phyloP scores from a whole-genome alignment of 2,113 vertebrate genomes.

The Gracilinanus agilis region DNA sequence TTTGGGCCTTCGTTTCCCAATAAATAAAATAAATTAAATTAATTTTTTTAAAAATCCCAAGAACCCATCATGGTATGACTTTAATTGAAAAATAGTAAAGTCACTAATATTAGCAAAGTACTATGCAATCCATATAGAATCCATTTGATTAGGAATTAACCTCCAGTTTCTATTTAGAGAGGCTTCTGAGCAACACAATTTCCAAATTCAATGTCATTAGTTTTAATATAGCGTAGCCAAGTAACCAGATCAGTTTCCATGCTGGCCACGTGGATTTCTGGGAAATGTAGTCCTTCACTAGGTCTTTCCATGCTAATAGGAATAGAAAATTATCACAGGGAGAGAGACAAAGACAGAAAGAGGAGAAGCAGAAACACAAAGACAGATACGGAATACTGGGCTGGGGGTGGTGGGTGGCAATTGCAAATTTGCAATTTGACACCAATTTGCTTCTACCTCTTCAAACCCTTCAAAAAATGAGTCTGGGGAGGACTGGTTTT shows the following conservation, averaged over 20 bases:
- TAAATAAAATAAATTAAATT: slow-evolving; percentile 5
- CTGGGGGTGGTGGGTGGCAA: neutral
- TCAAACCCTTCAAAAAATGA: neutral
- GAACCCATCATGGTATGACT: neutral
- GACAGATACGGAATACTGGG: neutral
- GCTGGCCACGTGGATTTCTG: neutral
- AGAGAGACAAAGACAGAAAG: neutral
- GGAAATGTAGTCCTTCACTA: neutral
- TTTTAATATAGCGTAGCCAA: neutral
- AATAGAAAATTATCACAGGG: neutral
- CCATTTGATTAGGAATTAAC: neutral
- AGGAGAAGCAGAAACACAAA: too few species aligned
- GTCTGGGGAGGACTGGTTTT: neutral
- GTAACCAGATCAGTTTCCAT: neutral
- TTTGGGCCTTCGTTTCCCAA: slow-evolving; percentile 7
- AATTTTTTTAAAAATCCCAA: too few species aligned
- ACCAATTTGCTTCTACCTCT: neutral
- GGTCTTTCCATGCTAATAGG: neutral
- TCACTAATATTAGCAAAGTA: neutral
- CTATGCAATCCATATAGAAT: neutral
- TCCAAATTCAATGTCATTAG: neutral
- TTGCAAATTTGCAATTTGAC: neutral
- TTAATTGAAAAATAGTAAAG: neutral
- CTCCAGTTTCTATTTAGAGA: neutral
- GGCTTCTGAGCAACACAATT: neutral